A percentile compares a stretch with the other conserved stretches of the same genome.
phyloP scores from a whole-genome alignment of 1,140 invertebrate genomes.

The Ceratosolen fusciceps region DNA sequence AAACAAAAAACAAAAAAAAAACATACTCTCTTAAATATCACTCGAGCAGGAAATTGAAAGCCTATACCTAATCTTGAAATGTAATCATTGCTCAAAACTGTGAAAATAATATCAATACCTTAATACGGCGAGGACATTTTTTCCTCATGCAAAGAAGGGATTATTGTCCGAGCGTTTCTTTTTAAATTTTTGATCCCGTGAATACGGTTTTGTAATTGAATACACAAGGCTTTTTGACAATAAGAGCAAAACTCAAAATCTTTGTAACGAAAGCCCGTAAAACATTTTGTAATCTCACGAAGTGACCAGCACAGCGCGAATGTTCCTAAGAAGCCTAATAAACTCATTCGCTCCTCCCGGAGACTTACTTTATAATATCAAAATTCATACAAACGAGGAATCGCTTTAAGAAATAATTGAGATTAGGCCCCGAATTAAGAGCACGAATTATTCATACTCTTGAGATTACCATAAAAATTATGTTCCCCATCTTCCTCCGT shows the following conservation, averaged over 20 bases:
- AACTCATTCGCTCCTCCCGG: constrained; percentile 13
- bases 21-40: constrained; percentile 5
- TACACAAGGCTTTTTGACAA: background rate
- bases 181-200: background rate
- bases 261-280: constrained; percentile 11
- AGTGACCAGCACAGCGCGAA: constrained; percentile 22
- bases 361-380: background rate
- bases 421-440: constrained; percentile 36
- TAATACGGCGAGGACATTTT: background rate
- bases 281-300: constrained; percentile 2
- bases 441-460: constrained; percentile 39
- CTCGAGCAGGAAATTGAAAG: background rate
- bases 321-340: constrained; percentile 32
- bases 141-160: background rate
- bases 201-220: constrained; percentile 16
- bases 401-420: constrained; percentile 41
- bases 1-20: too few relatives aligned
- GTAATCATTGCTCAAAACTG: background rate
- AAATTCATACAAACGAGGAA: constrained; percentile 44
- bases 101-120: background rate
- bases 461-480: constrained; percentile 27
- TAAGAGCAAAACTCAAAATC: background rate
- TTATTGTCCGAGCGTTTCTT: background rate
- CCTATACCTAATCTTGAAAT: background rate
- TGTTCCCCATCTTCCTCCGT: constrained; percentile 31